Conservation (phyloP, 2,113 vertebrate species). For the Propithecus coquereli region DNA sequence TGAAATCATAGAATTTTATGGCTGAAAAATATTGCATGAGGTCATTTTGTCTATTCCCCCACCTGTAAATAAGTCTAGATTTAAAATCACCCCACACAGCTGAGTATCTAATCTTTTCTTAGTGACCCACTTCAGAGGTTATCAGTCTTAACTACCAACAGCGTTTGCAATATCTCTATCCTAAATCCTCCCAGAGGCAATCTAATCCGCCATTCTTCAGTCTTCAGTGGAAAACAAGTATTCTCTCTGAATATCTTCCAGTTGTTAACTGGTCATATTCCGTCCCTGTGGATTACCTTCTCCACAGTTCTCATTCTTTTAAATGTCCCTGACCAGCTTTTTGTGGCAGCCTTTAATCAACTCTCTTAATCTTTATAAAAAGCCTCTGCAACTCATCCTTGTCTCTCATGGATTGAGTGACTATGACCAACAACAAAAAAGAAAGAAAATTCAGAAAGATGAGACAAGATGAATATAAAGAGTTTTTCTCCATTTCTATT, state of each 20-base stretch:
- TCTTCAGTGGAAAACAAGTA: not conserved
- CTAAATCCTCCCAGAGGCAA: slow-evolving; percentile 6
- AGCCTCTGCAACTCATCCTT: not conserved
- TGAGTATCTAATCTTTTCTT: slow-evolving; percentile 17
- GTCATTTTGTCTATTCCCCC: not conserved
- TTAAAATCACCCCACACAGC: not conserved
- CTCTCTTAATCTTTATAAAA: slow-evolving; percentile 10
- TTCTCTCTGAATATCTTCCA: slow-evolving; percentile 3
- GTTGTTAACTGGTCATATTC: slow-evolving; percentile 38
- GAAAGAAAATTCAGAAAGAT: slow-evolving; percentile 22
- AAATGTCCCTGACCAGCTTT: not conserved
- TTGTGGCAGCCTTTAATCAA: not conserved
- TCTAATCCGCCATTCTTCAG: not conserved
- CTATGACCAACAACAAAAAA: not conserved
- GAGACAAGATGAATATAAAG: not conserved
- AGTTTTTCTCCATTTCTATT: not conserved
- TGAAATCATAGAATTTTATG: not conserved
- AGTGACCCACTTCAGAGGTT: not conserved
- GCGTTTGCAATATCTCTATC: not conserved
- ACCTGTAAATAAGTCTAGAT: slow-evolving; percentile 31
- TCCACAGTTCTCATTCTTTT: not conserved
- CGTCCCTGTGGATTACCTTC: not conserved
- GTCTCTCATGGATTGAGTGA: not conserved
- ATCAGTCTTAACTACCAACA: not conserved
- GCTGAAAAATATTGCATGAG: not conserved